Conservation (phyloP, 2,888 invertebrate species). For the Patella pellucida region DNA sequence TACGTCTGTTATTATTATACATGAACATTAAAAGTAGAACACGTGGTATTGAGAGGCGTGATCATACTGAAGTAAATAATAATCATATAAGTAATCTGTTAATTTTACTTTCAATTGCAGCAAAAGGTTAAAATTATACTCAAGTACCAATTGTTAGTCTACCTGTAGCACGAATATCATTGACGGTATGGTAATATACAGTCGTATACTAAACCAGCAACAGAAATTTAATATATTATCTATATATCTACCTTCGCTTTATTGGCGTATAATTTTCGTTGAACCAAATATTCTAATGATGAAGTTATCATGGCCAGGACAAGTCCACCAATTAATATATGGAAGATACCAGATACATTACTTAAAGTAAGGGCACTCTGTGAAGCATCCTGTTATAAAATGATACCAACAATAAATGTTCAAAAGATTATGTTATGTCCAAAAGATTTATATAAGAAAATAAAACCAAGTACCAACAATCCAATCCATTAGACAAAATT, state of each 20-base stretch:
- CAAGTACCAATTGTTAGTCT: too few species aligned
- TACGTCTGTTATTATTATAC: too few species aligned
- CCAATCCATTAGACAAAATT: too few species aligned
- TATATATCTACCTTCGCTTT: conserved; percentile 73
- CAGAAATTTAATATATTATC: conserved; percentile 42
- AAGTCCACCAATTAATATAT: conserved; percentile 95
- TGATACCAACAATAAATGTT: background rate
- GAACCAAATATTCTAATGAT: conserved; percentile 89
- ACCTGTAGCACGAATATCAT: background rate
- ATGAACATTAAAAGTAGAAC: too few species aligned
- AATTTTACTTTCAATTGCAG: too few species aligned
- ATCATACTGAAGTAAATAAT: too few species aligned
- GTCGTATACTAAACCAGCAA: background rate
- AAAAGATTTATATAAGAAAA: too few species aligned
- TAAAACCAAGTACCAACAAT: too few species aligned
- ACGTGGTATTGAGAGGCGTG: too few species aligned
- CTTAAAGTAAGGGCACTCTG: conserved; percentile 83
- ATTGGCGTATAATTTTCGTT: conserved; percentile 67
- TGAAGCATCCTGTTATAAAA: conserved; percentile 32
- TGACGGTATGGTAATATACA: background rate
- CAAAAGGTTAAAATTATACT: too few species aligned
- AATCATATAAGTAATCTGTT: too few species aligned
- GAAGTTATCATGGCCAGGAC: conserved; percentile 92
- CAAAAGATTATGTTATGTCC: too few species aligned
- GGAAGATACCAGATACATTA: conserved; percentile 99